Conservation (phyloP, 1,140 invertebrate species). For the Anastatus disparis region DNA sequence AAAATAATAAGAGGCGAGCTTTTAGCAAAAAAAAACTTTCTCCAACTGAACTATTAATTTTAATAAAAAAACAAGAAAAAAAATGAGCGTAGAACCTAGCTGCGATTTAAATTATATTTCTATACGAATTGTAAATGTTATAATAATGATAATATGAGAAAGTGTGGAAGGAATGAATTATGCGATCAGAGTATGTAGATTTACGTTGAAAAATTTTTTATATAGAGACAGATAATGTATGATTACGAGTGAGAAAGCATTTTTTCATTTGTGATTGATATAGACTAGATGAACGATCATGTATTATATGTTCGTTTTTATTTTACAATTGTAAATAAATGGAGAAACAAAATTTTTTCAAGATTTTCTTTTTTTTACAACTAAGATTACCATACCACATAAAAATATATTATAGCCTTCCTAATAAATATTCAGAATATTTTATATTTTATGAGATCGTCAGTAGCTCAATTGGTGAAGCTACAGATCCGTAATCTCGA, state of each 20-base stretch:
- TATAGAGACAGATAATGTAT: not conserved
- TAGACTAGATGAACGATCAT: not conserved
- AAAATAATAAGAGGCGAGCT: no score
- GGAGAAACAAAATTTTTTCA: not conserved
- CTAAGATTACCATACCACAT: not conserved
- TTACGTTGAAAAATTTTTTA: no score
- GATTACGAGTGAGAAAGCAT: not conserved
- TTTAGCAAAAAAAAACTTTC: no score
- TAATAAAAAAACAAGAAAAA: no score
- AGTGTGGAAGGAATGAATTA: not conserved
- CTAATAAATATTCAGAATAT: no score
- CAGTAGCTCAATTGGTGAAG: no score
- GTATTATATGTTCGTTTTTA: not conserved
- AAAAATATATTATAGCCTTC: no score
- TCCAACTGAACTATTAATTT: no score
- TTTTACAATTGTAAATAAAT: slow-evolving; percentile 21
- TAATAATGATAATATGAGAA: not conserved
- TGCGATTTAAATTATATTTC: slow-evolving; percentile 46
- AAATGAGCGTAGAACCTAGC: no score
- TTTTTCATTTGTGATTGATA: slow-evolving; percentile 2
- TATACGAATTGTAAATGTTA: slow-evolving; percentile 37
- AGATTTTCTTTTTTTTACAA: not conserved
- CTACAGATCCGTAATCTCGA: no score
- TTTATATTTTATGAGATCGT: no score
- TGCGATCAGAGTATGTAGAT: no score